These are phyloP conservation scores for Scaptomyza caliginosa DNA, from an alignment of 2,888 invertebrate genomes.

Conservation along the genomic window DNA sequence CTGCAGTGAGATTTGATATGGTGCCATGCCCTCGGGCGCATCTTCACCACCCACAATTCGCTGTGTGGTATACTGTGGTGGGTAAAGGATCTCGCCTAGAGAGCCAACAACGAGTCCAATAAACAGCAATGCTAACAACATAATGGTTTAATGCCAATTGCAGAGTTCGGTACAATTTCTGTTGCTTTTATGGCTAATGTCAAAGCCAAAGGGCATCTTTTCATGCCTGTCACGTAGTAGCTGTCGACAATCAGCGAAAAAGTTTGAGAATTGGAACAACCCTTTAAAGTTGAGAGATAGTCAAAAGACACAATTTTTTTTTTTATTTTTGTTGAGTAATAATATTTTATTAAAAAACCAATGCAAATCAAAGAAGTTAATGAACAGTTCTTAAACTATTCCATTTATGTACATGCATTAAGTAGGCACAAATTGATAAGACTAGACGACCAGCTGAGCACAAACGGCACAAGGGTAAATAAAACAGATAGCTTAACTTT, in stretches of 20 bases:
- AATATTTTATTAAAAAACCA: not conserved
- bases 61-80: constrained; percentile 63
- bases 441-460: constrained; percentile 33
- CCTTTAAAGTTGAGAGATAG: too few relatives aligned
- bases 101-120: not conserved
- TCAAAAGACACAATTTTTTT: too few relatives aligned
- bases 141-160: constrained; percentile 3
- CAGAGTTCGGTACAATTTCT: constrained; percentile 22
- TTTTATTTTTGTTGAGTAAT: not conserved
- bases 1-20: constrained; percentile 83
- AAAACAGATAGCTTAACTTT: constrained; percentile 15
- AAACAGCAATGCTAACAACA: constrained; percentile 32
- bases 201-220: too few relatives aligned
- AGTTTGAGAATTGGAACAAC: too few relatives aligned
- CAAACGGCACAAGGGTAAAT: not conserved
- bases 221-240: constrained; percentile 33
- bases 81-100: constrained; percentile 60
- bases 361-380: too few relatives aligned
- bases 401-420: not conserved
- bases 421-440: constrained; percentile 31
- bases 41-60: constrained; percentile 81
- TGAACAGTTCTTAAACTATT: not conserved
- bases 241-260: not conserved
- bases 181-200: constrained; percentile 35
- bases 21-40: constrained; percentile 76